Evolutionary conservation across 2,888 invertebrate species (phyloP).

Genomic region (Epinotia bilunana): DNA sequence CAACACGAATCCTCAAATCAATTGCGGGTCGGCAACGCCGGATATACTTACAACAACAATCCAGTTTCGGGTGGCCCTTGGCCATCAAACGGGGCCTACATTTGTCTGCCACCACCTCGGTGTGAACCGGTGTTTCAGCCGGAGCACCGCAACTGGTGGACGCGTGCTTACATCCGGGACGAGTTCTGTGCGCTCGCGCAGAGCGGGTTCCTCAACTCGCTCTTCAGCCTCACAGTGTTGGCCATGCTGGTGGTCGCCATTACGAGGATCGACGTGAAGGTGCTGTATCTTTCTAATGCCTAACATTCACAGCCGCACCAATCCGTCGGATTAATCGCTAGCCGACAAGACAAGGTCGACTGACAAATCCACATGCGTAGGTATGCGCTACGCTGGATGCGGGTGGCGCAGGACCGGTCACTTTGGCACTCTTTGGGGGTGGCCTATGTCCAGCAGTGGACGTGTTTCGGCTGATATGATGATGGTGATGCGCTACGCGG

Average conservation of each 20-base stretch:
- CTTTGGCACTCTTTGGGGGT: too few species aligned
- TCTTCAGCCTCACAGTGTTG: slow-evolving; percentile 58
- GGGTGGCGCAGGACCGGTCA: too few species aligned
- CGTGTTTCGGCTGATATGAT: too few species aligned
- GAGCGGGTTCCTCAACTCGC: slow-evolving; percentile 59
- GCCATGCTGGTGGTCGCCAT: slow-evolving; percentile 48
- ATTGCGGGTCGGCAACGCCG: too few species aligned
- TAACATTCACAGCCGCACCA: neutral
- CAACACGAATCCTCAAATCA: too few species aligned
- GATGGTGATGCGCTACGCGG: neutral
- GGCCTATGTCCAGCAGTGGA: too few species aligned
- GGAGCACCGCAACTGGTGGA: slow-evolving; percentile 63
- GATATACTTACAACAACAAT: too few species aligned
- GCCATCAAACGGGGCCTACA: neutral
- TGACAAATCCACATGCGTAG: too few species aligned
- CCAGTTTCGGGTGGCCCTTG: neutral
- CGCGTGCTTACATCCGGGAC: slow-evolving; percentile 48
- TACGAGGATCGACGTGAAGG: slow-evolving; percentile 50
- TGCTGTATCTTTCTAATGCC: neutral
- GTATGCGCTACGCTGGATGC: too few species aligned
- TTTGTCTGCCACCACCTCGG: neutral
- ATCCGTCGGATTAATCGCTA: neutral
- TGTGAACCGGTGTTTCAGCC: slow-evolving; percentile 51
- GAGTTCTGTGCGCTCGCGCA: slow-evolving; percentile 56
- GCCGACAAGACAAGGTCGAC: too few species aligned